phyloP scores from a whole-genome alignment of 2,113 vertebrate species.

The Prolemur simus region DNA sequence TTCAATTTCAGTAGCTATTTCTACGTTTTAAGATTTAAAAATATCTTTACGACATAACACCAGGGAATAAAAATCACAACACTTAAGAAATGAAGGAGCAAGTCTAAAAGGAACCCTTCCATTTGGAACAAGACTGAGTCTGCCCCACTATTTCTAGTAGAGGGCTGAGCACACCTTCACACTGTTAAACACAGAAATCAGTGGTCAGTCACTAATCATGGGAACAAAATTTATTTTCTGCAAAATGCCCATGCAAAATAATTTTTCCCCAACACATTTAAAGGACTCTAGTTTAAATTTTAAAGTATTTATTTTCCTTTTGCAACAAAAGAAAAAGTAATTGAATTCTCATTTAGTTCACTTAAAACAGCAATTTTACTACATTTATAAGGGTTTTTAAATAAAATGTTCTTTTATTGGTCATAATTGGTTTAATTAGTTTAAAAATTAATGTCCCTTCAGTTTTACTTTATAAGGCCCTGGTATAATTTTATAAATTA shows the following conservation, averaged over 20 bases:
- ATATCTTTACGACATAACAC: neutral
- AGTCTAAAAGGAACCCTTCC: neutral
- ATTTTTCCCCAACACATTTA: neutral
- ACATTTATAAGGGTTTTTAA: conserved; percentile 32
- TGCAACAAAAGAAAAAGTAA: conserved; percentile 12
- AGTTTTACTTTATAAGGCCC: neutral
- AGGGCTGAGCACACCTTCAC: neutral
- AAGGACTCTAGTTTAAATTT: neutral
- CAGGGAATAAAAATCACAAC: conserved; percentile 26
- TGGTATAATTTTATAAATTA: neutral
- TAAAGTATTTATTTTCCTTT: conserved; percentile 32
- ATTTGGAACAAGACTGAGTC: neutral
- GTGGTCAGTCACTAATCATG: neutral
- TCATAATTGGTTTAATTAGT: neutral
- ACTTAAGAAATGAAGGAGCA: conserved; percentile 10
- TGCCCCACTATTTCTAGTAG: neutral
- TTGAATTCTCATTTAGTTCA: conserved; percentile 46
- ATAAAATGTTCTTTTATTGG: conserved; percentile 27
- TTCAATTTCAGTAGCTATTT: neutral
- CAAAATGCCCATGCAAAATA: neutral
- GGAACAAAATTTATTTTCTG: neutral
- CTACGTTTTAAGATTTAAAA: conserved; percentile 47
- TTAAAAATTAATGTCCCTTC: conserved; percentile 27
- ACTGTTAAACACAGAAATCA: neutral
- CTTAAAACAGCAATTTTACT: conserved; percentile 20